A percentile compares a stretch with the other conserved stretches of the same genome.
phyloP scores from a whole-genome alignment of 2,113 vertebrate genomes.

The Antechinus flavipes region DNA sequence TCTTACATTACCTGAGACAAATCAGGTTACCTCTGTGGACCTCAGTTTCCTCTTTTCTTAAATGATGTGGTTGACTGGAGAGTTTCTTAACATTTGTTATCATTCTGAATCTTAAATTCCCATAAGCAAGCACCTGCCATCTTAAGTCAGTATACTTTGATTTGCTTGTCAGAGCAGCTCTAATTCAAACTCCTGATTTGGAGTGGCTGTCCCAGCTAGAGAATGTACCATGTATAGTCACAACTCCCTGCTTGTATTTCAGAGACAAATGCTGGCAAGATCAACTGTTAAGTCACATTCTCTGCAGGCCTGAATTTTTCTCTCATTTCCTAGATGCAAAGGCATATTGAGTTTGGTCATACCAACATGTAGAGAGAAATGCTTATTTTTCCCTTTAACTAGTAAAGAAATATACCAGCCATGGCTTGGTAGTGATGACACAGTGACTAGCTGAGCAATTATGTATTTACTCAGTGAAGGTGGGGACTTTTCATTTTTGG shows the following conservation, averaged over 20 bases:
- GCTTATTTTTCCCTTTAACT: neutral
- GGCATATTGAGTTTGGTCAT: fast-evolving
- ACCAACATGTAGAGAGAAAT: neutral
- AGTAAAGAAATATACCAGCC: neutral
- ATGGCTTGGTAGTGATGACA: neutral
- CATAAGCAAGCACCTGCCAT: neutral
- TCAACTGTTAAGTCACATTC: neutral
- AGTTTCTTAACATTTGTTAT: neutral
- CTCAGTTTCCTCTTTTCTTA: neutral
- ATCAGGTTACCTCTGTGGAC: neutral
- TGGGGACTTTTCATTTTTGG: neutral
- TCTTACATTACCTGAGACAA: neutral
- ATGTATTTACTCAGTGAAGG: neutral
- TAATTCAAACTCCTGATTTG: conserved; percentile 19
- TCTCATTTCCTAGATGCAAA: neutral
- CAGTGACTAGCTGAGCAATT: neutral
- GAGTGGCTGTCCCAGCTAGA: neutral
- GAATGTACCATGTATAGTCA: neutral
- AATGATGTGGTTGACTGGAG: neutral
- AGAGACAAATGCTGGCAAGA: neutral
- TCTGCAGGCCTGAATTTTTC: neutral
- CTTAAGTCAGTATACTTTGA: conserved; percentile 7
- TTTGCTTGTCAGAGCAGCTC: conserved; percentile 11
- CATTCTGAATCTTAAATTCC: neutral
- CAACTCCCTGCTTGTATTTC: neutral